Percentiles rank a stretch among this genome's conserved stretches.
These are phyloP conservation scores for Indri indri DNA, from an alignment of 2,113 vertebrate genomes.

Conservation along the genomic window DNA sequence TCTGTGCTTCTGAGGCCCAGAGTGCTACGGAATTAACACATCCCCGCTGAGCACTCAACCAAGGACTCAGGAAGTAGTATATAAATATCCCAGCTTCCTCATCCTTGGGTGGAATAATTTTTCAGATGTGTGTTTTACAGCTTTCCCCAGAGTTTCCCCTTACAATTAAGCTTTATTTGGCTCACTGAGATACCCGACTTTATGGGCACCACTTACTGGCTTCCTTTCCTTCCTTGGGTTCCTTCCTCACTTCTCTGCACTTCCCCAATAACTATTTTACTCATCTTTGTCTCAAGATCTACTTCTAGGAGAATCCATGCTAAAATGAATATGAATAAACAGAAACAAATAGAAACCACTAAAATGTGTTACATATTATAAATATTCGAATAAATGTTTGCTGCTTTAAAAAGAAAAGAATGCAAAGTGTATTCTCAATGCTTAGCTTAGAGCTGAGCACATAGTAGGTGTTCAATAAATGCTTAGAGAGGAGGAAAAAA, in stretches of 20 bases:
- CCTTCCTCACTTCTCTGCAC: background rate
- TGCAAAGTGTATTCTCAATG: background rate
- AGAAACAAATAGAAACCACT: background rate
- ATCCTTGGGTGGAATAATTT: background rate
- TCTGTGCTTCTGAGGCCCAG: background rate
- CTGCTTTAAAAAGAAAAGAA: background rate
- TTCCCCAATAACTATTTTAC: background rate
- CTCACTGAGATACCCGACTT: background rate
- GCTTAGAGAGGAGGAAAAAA: background rate
- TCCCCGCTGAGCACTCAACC: background rate
- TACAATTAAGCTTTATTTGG: background rate
- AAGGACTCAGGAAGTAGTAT: background rate
- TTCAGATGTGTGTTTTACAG: background rate
- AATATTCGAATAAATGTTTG: background rate
- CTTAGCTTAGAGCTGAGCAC: background rate
- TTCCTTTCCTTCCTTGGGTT: background rate
- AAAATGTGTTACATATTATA: background rate
- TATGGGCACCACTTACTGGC: background rate
- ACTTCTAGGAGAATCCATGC: background rate
- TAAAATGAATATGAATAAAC: background rate
- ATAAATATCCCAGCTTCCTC: background rate
- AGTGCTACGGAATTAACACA: background rate
- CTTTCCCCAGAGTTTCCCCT: background rate
- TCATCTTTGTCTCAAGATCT: background rate
- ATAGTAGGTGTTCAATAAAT: background rate